Conservation (phyloP, 37 sponge, comb jelly and placozoan genomes). For the Chondrilla cf. caribensis region DNA sequence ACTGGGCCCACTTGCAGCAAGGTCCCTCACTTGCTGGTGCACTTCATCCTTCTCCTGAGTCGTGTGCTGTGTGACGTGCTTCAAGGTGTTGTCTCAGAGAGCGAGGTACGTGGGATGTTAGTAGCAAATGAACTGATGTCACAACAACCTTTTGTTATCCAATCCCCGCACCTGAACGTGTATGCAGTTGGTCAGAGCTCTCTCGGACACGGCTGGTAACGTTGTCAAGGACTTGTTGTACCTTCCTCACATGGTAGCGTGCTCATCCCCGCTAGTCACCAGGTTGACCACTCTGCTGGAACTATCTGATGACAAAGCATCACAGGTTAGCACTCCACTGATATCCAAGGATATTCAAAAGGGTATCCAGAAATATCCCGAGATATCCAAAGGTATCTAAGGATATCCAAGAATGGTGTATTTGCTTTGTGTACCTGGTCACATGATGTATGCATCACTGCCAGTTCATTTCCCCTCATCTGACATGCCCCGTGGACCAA, state of each 20-base stretch:
- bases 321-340: neutral
- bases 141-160: no score
- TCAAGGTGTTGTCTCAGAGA: neutral
- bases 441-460: no score
- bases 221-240: neutral
- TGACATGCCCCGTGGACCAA: no score
- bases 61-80: neutral
- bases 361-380: no score
- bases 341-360: no score
- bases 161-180: slow-evolving; percentile 30
- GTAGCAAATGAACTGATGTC: no score
- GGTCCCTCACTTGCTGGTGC: neutral
- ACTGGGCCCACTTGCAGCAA: neutral
- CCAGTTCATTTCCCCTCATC: no score
- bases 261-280: neutral
- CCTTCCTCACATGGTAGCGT: slow-evolving; percentile 3
- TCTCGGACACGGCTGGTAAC: neutral
- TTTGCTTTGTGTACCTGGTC: no score
- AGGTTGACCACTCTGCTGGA: neutral
- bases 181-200: neutral
- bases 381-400: no score
- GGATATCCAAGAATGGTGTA: no score
- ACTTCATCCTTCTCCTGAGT: neutral
- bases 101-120: neutral
- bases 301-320: neutral